Evolutionary conservation across 2,888 invertebrate species (phyloP).

Genomic region (Machimus rusticus): DNA sequence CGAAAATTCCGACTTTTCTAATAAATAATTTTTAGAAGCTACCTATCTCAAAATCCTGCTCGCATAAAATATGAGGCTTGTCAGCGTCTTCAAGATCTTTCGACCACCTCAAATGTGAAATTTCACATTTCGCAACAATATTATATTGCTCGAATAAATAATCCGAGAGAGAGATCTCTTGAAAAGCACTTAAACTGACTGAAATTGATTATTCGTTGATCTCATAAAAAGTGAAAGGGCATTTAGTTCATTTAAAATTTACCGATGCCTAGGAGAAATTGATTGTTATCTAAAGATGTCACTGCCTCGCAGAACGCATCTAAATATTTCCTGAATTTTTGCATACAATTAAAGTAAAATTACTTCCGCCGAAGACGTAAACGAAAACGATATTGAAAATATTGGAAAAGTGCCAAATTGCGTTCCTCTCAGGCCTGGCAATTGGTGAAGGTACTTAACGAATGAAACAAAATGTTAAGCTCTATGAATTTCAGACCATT

Average conservation of each 20-base stretch:
- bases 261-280: neutral
- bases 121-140: neutral
- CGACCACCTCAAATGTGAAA: neutral
- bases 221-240: neutral
- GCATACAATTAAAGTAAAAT: slow-evolving; percentile 4
- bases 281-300: slow-evolving; percentile 3
- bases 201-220: neutral
- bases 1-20: neutral
- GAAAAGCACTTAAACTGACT: neutral
- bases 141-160: neutral
- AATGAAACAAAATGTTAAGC: slow-evolving; percentile 22
- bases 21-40: neutral
- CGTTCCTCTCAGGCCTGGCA: slow-evolving; percentile 23
- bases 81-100: neutral
- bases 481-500: slow-evolving; percentile 17
- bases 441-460: slow-evolving; percentile 34
- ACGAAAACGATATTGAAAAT: slow-evolving; percentile 37
- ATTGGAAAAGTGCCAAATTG: slow-evolving; percentile 22
- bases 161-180: neutral
- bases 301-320: neutral
- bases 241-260: neutral
- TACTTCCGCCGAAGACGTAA: slow-evolving; percentile 25
- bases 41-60: neutral
- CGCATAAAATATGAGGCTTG: neutral
- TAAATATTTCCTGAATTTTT: neutral